Conservation (phyloP, 1,140 invertebrate genomes). For the Aricia agestis region DNA sequence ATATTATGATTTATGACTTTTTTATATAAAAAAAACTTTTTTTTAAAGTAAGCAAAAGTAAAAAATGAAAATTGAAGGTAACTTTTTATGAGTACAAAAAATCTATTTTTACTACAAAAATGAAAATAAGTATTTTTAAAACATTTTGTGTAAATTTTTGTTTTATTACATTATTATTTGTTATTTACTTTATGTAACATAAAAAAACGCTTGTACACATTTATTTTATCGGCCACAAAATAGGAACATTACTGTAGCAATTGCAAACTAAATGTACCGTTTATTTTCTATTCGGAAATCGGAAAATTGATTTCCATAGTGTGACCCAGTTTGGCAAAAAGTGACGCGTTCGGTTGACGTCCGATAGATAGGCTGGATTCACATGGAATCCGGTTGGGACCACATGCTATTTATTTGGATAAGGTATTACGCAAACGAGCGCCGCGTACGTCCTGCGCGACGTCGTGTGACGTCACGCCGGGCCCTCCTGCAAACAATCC, state of each 20-base stretch:
- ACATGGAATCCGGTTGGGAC: conserved; percentile 56
- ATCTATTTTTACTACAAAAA: too few species aligned
- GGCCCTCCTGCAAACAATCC: conserved; percentile 64
- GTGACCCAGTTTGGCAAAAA: background rate
- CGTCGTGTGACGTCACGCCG: conserved; percentile 62
- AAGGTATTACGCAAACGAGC: conserved; percentile 63
- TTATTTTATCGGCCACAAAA: conserved; percentile 13
- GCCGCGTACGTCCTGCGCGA: conserved; percentile 56
- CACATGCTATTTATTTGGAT: conserved; percentile 71
- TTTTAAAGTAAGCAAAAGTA: too few species aligned
- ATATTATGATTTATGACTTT: too few species aligned
- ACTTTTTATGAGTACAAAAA: too few species aligned
- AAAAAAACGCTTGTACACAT: conserved; percentile 18
- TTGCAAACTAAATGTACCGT: background rate
- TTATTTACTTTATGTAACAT: background rate
- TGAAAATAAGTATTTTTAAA: too few species aligned
- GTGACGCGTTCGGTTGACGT: background rate
- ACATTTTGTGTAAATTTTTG: too few species aligned
- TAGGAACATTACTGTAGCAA: background rate
- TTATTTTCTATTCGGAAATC: background rate
- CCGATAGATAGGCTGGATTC: conserved; percentile 26
- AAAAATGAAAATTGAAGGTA: too few species aligned
- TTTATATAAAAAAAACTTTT: too few species aligned
- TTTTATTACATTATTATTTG: too few species aligned
- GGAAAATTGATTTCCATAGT: background rate